These are phyloP conservation scores for Dryococelus australis DNA, from an alignment of 2,888 invertebrate species.

Conservation along the genomic window DNA sequence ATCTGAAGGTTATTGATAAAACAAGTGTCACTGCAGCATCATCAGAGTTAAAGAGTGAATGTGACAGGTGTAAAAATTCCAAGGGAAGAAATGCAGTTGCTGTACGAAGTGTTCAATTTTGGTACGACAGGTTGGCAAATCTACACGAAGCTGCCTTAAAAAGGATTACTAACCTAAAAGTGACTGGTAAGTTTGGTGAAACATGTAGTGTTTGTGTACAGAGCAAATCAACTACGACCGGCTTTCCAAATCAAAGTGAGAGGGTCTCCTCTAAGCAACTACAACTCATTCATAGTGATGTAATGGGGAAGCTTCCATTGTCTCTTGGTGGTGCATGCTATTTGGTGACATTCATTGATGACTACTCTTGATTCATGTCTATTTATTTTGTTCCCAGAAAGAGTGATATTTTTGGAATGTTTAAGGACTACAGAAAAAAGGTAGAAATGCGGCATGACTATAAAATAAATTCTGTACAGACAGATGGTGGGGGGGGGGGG, in stretches of 20 bases:
- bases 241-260: not conserved
- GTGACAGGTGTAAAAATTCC: not conserved
- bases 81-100: not conserved
- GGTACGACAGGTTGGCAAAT: not conserved
- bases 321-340: no score
- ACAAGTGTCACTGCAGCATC: not conserved
- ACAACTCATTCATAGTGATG: no score
- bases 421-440: slow-evolving; percentile 28
- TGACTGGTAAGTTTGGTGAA: no score
- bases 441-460: slow-evolving; percentile 23
- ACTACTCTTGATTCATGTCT: slow-evolving; percentile 22
- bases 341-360: slow-evolving; percentile 36
- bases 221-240: not conserved
- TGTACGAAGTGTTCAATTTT: not conserved
- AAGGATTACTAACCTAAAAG: not conserved
- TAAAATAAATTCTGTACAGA: slow-evolving; percentile 28
- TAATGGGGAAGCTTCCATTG: no score
- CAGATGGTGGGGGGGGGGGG: slow-evolving; percentile 32
- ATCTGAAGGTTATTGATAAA: not conserved
- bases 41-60: not conserved
- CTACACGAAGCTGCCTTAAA: not conserved
- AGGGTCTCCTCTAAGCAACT: not conserved
- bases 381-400: slow-evolving; percentile 13
- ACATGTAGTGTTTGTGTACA: not conserved
- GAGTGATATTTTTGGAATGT: slow-evolving; percentile 20